Percentiles rank a stretch among this genome's conserved stretches.
Evolutionary conservation across 2,113 vertebrate genomes (phyloP).

Genomic region (Poecilia latipinna): DNA sequence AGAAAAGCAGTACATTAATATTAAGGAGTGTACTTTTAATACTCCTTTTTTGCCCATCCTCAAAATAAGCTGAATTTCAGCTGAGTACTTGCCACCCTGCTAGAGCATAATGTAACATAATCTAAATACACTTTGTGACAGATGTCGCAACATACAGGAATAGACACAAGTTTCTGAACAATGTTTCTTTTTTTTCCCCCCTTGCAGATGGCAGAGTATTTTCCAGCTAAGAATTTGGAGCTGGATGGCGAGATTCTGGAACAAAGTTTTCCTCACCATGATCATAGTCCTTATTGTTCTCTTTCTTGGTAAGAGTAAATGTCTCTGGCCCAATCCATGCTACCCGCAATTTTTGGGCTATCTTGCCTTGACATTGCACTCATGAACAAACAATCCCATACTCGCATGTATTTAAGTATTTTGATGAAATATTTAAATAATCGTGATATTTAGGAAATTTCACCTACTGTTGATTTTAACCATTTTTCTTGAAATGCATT

Average conservation of each 20-base stretch:
- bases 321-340: neutral
- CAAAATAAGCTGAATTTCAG: too few relatives aligned
- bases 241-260: constrained; percentile 87
- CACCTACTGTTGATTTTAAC: neutral
- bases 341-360: neutral
- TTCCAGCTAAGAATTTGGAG: constrained; percentile 88
- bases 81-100: too few relatives aligned
- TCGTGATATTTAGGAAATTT: neutral
- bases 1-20: too few relatives aligned
- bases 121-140: too few relatives aligned
- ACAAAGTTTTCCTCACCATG: constrained; percentile 93
- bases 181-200: neutral
- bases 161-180: neutral
- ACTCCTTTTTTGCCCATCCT: too few relatives aligned
- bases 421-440: neutral
- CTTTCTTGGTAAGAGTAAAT: constrained; percentile 86
- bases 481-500: too few relatives aligned
- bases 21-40: too few relatives aligned
- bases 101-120: too few relatives aligned
- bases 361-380: neutral
- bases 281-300: constrained; percentile 92
- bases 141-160: too few relatives aligned
- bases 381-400: neutral
- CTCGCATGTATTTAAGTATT: neutral
- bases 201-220: constrained; percentile 90